Evolutionary conservation across 1,140 invertebrate species (phyloP), one percentile per base, ranked within the genome.

Genomic region (Anastatus disparis): DNA sequence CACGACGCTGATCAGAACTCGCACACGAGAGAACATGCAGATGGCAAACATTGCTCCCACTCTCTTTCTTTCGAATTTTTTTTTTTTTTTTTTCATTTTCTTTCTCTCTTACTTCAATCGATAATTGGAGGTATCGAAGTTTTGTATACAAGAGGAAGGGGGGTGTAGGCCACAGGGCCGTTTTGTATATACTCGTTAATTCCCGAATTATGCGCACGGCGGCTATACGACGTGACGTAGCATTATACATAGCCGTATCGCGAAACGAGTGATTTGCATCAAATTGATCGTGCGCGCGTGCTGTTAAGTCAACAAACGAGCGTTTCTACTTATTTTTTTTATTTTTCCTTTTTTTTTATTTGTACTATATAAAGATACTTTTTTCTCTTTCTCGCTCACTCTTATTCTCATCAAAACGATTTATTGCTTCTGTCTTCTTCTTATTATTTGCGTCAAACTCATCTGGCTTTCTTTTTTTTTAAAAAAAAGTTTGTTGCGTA

Each of bases 221-320:
- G 52, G 17, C 24, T 12, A 20, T 10, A 12, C n/a, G 20, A 31
- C 56, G 63, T 62, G 59, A 72, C 58, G 38, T n/a, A 20, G 53
- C 61, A 71, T 70, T 63, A 67, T 70, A 53, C 29, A 44, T 61
- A 29, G 15, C 52, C 40, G 42, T 75, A 77, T 78, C 71, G 78
- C 78, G 78, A n/a, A 80, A 77, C 79, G 79, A 78, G 74, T 77
- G 77, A 83, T 83, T 83, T 83, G 81, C 81, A 83, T 83, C 74
- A 76, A 82, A 82, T 83, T 80, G 79, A 81, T 78, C 78, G 71
- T 74, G 40, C 35, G 42, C 74, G n/a, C n/a, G n/a, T n/a, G n/a
- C n/a, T n/a, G n/a, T 75, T 74, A 35, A 78, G 75, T 78, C 76
- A 79, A 78, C 74, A 75, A 77, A 76, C 65, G 2, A 44, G 20